Base-by-base conservation (phyloP, 2,888 invertebrate genomes). In the Isoperla grammatica region DNA sequence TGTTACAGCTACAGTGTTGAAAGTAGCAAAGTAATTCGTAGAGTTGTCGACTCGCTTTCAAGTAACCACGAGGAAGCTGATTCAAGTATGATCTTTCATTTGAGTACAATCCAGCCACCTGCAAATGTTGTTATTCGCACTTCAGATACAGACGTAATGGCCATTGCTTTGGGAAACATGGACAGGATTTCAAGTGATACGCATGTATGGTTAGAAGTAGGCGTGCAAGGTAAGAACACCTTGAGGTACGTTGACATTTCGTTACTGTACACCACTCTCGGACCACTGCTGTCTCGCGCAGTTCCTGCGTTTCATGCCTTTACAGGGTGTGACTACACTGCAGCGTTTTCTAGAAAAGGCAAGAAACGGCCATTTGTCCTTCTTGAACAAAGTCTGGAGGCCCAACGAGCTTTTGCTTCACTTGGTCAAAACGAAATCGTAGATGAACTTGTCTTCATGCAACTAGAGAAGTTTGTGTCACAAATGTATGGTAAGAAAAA, bases 31-130 rank as follows among this genome's bases (percentile, higher is more conserved):
- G 15, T 49, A 3, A 15, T 17, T 13, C 19, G 19, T n/a, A 6
- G 13, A 9, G 49, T 5, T 20, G 5, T n/a, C 6, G n/a, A 13
- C 5, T 4, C 22, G 17, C 13, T 56, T 6, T 65, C 64, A 50
- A 45, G 29, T 19, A 58, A 63, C 19, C 67, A 68, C 42, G 65
- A 67, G 63, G 65, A 69, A 61, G 67, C 68, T 17, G 67, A 67
- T 60, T 67, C 65, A 8, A 67, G 66, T 58, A 67, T 65, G 13
- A 62, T 63, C 37, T 66, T 54, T 61, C 59, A 58, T 57, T 56
- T 61, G 20, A 66, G 67, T 50, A 64, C 57, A 40, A 60, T 67
- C 12, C n/a, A 2, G 11, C 5, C n/a, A 6, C 20, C 19, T 5
- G 49, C 49, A 8, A 29, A 29, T 49, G 15, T 17, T 9, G 49